A percentile compares a stretch with the other conserved stretches of the same genome.
Evolutionary conservation across 2,888 invertebrate species (phyloP).

Genomic region (Mythimna lalbum): DNA sequence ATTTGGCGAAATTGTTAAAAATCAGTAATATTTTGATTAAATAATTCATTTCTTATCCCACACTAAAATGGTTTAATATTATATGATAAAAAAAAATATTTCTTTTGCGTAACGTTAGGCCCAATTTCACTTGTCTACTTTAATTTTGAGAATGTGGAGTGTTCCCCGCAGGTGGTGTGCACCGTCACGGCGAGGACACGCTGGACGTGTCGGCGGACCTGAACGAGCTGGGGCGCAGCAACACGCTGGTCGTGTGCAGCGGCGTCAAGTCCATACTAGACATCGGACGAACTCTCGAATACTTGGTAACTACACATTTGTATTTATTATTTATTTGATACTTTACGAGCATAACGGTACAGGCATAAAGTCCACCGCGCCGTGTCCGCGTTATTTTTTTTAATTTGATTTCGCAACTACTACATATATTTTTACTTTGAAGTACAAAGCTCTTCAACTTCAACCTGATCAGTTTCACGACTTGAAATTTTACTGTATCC

Average conservation of each 20-base stretch:
- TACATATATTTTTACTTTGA: slow-evolving; percentile 4
- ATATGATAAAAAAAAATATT: too few species aligned
- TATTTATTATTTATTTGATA: too few species aligned
- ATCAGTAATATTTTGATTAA: too few species aligned
- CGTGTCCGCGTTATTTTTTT: too few species aligned
- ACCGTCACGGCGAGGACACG: slow-evolving; percentile 95
- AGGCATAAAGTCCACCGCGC: too few species aligned
- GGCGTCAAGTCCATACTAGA: slow-evolving; percentile 99
- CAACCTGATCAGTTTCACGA: slow-evolving; percentile 28
- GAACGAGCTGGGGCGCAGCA: slow-evolving; percentile 96
- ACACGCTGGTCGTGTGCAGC: slow-evolving; percentile 97
- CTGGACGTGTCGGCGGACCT: slow-evolving; percentile 99
- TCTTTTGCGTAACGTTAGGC: too few species aligned
- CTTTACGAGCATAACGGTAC: too few species aligned
- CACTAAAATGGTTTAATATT: too few species aligned
- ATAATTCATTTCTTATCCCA: too few species aligned
- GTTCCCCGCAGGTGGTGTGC: slow-evolving; percentile 95
- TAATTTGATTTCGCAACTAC: too few species aligned
- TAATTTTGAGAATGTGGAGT: slow-evolving; percentile 24
- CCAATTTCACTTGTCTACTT: neutral
- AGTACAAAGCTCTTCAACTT: slow-evolving; percentile 33
- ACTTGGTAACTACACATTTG: slow-evolving; percentile 91
- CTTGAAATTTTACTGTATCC: slow-evolving; percentile 28
- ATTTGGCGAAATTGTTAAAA: too few species aligned
- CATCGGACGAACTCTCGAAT: slow-evolving; percentile 98